These are phyloP conservation scores for Oryzias sinensis DNA, from an alignment of 2,797 vertebrate species.

Conservation along the genomic window DNA sequence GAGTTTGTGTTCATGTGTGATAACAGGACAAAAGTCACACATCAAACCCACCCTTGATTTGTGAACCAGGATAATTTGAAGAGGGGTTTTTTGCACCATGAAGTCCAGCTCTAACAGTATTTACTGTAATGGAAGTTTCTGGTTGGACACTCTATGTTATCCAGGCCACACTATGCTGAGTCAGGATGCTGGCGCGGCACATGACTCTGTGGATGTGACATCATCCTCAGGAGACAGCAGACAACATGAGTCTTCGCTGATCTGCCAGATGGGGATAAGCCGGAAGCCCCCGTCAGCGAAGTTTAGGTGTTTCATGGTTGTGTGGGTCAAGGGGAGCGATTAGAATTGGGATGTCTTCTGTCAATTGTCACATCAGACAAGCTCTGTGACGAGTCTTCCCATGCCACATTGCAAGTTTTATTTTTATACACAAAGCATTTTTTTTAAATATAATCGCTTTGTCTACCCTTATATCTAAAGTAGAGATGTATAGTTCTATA, in stretches of 20 bases:
- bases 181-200: slow-evolving; percentile 57
- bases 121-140: slow-evolving; percentile 26
- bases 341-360: too few species aligned
- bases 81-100: slow-evolving; percentile 50
- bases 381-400: too few species aligned
- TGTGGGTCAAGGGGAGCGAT: slow-evolving; percentile 6
- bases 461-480: too few species aligned
- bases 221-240: slow-evolving; percentile 67
- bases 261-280: slow-evolving; percentile 42
- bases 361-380: too few species aligned
- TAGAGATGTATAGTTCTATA: too few species aligned
- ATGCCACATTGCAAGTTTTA: too few species aligned
- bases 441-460: too few species aligned
- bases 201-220: slow-evolving; percentile 72
- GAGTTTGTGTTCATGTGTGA: slow-evolving; percentile 41
- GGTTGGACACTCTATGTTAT: slow-evolving; percentile 21
- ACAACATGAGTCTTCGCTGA: slow-evolving; percentile 67
- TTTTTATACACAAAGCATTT: too few species aligned
- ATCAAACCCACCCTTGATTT: slow-evolving; percentile 52
- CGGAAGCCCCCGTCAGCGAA: slow-evolving; percentile 41
- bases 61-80: slow-evolving; percentile 50
- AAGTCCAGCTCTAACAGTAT: slow-evolving; percentile 45
- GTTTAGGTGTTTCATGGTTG: slow-evolving; percentile 33
- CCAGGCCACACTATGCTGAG: slow-evolving; percentile 19
- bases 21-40: slow-evolving; percentile 60